Conservation (phyloP, 2,888 invertebrate genomes). For the Stictocephala bisonia region DNA sequence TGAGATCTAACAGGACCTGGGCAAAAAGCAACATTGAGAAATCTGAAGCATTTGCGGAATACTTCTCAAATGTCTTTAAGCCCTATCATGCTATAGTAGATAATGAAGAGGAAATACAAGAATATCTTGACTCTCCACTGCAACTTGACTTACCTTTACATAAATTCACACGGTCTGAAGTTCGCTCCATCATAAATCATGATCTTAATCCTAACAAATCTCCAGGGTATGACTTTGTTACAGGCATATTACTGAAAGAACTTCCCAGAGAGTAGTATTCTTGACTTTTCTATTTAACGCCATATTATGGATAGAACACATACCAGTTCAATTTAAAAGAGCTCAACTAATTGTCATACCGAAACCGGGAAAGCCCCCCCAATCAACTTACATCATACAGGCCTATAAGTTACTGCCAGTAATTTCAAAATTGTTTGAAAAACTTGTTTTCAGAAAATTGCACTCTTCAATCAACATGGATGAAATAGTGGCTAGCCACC, state of each 20-base stretch:
- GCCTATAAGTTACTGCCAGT: too few species aligned
- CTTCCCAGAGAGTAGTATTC: neutral
- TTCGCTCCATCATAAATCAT: neutral
- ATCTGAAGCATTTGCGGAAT: neutral
- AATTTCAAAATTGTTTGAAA: too few species aligned
- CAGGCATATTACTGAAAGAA: neutral
- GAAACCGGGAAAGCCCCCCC: too few species aligned
- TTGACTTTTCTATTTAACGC: slow-evolving; percentile 1
- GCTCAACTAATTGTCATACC: too few species aligned
- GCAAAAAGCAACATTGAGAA: neutral
- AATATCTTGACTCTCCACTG: neutral
- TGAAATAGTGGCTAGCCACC: too few species aligned
- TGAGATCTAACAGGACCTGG: neutral
- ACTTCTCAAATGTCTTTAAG: neutral
- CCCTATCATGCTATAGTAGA: neutral
- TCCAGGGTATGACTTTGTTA: neutral
- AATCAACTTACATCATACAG: too few species aligned
- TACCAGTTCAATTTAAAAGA: too few species aligned
- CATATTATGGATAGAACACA: too few species aligned
- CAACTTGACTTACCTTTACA: neutral
- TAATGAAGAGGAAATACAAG: slow-evolving; percentile 3
- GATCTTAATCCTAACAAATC: neutral
- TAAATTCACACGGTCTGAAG: neutral
- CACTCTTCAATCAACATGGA: too few species aligned
- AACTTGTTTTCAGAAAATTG: too few species aligned